These are phyloP conservation scores for Garra rufa DNA, from an alignment of 2,113 vertebrate species.

Conservation along the genomic window DNA sequence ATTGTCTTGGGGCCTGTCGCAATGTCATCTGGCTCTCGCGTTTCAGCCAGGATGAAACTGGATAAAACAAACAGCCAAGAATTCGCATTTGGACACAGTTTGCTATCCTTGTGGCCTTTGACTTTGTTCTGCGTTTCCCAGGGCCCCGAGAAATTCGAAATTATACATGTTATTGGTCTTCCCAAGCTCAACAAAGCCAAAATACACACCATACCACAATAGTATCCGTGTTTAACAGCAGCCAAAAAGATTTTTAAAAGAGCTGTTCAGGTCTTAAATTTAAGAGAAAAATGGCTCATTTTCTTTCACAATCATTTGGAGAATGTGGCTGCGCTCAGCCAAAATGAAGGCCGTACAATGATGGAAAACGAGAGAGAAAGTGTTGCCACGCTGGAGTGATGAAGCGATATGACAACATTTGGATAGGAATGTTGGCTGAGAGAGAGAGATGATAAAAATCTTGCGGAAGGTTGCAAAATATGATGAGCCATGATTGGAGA, in stretches of 20 bases:
- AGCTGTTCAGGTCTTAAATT: conserved; percentile 23
- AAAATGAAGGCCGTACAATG: not conserved
- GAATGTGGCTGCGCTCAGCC: not conserved
- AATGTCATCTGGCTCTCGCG: conserved; percentile 37
- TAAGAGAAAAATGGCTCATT: not conserved
- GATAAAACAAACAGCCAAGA: conserved; percentile 51
- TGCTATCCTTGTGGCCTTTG: conserved; percentile 50
- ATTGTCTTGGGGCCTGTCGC: conserved; percentile 36
- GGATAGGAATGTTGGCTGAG: not conserved
- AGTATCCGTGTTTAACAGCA: conserved; percentile 46
- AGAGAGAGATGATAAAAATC: not conserved
- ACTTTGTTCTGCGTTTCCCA: conserved; percentile 46
- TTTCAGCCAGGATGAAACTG: conserved; percentile 37
- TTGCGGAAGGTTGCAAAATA: not conserved
- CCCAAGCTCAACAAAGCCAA: conserved; percentile 46
- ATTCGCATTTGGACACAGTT: conserved; percentile 48
- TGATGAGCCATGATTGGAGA: not conserved
- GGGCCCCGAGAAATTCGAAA: conserved; percentile 30
- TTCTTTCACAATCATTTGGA: conserved; percentile 15
- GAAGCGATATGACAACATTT: not conserved
- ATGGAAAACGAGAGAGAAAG: not conserved
- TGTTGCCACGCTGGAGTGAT: not conserved
- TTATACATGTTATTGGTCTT: conserved; percentile 45
- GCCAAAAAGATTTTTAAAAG: conserved; percentile 23
- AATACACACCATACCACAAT: conserved; percentile 47